Evolutionary conservation across 2,113 vertebrate species (phyloP).

Genomic region (Clarias batrachus): DNA sequence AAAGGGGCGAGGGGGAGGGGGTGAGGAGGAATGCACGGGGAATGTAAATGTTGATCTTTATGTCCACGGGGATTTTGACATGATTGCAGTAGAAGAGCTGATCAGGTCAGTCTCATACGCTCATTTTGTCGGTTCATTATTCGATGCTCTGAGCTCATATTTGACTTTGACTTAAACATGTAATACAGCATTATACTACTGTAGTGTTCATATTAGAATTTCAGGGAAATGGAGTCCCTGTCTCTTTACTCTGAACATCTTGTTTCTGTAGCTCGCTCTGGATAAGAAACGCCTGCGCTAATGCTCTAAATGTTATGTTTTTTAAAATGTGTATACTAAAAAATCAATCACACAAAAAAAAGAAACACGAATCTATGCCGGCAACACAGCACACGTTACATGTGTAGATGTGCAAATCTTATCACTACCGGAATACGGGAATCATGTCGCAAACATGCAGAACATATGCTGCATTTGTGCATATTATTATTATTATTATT

Average conservation of each 20-base stretch:
- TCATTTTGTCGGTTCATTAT: neutral
- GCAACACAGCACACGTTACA: too few species aligned
- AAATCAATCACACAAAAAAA: neutral
- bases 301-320: neutral
- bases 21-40: too few species aligned
- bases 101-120: neutral
- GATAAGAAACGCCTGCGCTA: neutral
- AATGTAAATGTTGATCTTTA: too few species aligned
- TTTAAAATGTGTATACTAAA: neutral
- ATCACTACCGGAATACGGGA: too few species aligned
- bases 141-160: neutral
- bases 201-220: neutral
- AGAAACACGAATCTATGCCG: too few species aligned
- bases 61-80: neutral
- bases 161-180: neutral
- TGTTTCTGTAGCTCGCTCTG: neutral
- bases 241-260: neutral
- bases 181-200: neutral
- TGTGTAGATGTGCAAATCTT: too few species aligned
- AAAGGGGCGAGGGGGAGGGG: neutral
- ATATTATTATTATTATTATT: too few species aligned
- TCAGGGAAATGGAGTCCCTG: neutral
- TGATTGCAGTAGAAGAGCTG: neutral
- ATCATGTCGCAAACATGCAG: too few species aligned
- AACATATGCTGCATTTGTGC: too few species aligned